Evolutionary conservation across 2,888 invertebrate species (phyloP).

Genomic region (Mythimna loreyi): DNA sequence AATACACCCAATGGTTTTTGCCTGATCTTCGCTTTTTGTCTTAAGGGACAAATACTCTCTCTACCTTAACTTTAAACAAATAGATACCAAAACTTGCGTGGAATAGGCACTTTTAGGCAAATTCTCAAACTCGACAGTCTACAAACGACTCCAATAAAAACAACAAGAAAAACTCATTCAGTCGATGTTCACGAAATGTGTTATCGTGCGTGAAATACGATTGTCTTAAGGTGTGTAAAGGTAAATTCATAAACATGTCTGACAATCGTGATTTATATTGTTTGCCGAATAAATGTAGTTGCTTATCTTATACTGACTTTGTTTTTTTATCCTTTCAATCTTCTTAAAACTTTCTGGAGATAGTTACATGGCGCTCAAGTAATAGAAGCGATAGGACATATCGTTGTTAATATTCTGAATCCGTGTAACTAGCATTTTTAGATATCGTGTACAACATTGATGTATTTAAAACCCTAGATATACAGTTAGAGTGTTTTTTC

Average conservation of each 20-base stretch:
- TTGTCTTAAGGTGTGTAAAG: slow-evolving; percentile 61
- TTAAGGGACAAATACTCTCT: too few species aligned
- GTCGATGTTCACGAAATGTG: slow-evolving; percentile 60
- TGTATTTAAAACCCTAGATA: too few species aligned
- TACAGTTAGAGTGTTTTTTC: too few species aligned
- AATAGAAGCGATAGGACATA: too few species aligned
- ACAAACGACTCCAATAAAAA: slow-evolving; percentile 45
- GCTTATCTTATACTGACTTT: slow-evolving; percentile 10
- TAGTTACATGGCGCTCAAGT: too few species aligned
- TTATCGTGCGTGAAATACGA: slow-evolving; percentile 68
- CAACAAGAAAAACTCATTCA: slow-evolving; percentile 44
- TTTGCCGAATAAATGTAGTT: slow-evolving; percentile 58
- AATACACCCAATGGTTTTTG: too few species aligned
- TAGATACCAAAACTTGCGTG: too few species aligned
- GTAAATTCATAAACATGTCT: slow-evolving; percentile 68
- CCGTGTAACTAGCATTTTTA: too few species aligned
- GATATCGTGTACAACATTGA: too few species aligned
- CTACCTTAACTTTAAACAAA: too few species aligned
- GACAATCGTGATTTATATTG: slow-evolving; percentile 66
- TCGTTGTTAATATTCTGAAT: too few species aligned
- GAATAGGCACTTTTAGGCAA: slow-evolving; percentile 2
- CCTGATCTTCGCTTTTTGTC: too few species aligned
- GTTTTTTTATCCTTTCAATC: slow-evolving; percentile 18
- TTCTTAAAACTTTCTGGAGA: neutral
- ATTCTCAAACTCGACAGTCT: slow-evolving; percentile 15